Percentiles rank a stretch among this genome's conserved stretches.
These are phyloP conservation scores for Chloroceryle amazona DNA, from an alignment of 2,797 vertebrate genomes.

Conservation along the genomic window DNA sequence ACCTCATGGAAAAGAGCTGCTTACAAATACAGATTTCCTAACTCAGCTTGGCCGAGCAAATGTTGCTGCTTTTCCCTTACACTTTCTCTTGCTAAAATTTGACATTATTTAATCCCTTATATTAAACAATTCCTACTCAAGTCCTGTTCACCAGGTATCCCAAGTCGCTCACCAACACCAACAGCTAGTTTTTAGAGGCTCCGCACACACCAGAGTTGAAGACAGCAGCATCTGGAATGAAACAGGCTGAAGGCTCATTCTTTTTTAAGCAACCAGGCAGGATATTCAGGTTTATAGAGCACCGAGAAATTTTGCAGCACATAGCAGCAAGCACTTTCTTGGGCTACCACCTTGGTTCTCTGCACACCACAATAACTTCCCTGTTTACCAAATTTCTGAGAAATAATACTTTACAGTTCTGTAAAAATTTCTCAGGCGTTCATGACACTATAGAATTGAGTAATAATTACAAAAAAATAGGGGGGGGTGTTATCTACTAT, in stretches of 20 bases:
- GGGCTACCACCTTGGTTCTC: background rate
- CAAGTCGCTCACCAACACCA: background rate
- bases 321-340: background rate
- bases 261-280: background rate
- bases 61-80: background rate
- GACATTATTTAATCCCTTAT: background rate
- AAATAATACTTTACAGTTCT: background rate
- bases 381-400: background rate
- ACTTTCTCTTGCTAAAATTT: background rate
- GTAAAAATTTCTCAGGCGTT: background rate
- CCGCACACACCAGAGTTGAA: background rate
- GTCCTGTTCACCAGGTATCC: background rate
- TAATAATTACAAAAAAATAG: background rate
- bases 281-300: background rate
- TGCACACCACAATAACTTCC: background rate
- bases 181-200: background rate
- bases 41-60: background rate
- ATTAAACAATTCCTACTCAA: background rate
- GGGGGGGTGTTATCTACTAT: no score
- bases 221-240: background rate
- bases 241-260: background rate
- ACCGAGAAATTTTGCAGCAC: fast-evolving
- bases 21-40: background rate
- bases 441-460: background rate
- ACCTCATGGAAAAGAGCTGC: background rate